Evolutionary conservation across 1,140 invertebrate species (phyloP), one percentile per base, ranked within the genome.

Genomic region (Daktulosphaira vitifoliae): DNA sequence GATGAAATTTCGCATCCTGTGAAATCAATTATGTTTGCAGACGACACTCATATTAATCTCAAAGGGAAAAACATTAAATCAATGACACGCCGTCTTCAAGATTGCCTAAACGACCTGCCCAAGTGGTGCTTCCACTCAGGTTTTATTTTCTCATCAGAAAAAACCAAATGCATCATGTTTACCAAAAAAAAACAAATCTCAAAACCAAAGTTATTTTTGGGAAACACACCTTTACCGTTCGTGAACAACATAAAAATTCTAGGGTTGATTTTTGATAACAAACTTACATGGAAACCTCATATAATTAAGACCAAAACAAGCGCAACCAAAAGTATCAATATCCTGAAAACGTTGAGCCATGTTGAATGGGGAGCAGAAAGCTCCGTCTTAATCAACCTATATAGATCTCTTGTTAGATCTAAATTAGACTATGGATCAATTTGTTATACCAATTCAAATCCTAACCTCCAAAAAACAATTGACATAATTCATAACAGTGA

Each of bases 401-500:
- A 50, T 49, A 44, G 18, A 25, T 50, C 46, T 18, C 29, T 48
- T 65, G 29, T 65, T 50, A 16, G 7, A 23, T 48, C 46, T 29
- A 65, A 48, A n/a, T 26, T 50, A 33, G 46, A 50, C 48, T 65
- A 65, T 65, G 62, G 25, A 29, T 65, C 22, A 18, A n/a, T n/a
- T 23, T 48, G 23, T 50, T 65, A 65, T 29, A 37, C 8, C 33
- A 48, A 44, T 48, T 5, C 13, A 16, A 65, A 49, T n/a, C 39
- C 23, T 33, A 44, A 50, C 9, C 13, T 65, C 15, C 18, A 20
- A 33, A 38, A 39, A 23, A 62, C 37, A 39, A 39, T 62, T 20
- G 42, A 62, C 23, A 23, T 39, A 18, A 25, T 39, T 39, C 54
- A 62, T 39, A 16, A 62, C 38, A 20, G 15, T 39, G 54, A 37